Evolutionary conservation across 2,797 vertebrate species (phyloP).

Genomic region (Amblyraja radiata): DNA sequence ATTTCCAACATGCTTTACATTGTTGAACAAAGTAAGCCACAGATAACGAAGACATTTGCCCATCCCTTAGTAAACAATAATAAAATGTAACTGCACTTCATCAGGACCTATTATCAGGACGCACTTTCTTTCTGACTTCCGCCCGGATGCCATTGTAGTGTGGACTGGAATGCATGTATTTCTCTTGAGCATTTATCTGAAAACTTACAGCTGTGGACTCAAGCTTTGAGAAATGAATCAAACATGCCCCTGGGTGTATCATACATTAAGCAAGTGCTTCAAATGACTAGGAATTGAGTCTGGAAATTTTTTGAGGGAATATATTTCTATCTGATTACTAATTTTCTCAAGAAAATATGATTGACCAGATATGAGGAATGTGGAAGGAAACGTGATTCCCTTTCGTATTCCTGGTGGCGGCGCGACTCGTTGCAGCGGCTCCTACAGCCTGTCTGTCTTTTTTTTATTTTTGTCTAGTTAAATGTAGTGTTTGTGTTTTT

Average conservation of each 20-base stretch:
- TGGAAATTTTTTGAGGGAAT: background rate
- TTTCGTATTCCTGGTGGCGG: too few relatives aligned
- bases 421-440: too few relatives aligned
- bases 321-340: background rate
- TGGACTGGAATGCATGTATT: background rate
- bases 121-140: background rate
- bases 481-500: too few relatives aligned
- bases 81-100: background rate
- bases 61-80: background rate
- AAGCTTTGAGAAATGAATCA: slow-evolving; percentile 10
- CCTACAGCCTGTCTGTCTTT: too few relatives aligned
- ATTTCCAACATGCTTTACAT: background rate
- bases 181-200: background rate
- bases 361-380: background rate
- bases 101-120: background rate
- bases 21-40: background rate
- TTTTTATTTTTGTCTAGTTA: too few relatives aligned
- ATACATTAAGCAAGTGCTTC: background rate
- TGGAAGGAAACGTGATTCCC: background rate
- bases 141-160: background rate
- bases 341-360: background rate
- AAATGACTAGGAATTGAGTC: background rate
- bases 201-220: background rate
- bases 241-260: background rate
- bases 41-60: background rate